Evolutionary conservation across 2,797 vertebrate genomes (phyloP), one percentile per base, ranked within the genome.

Genomic region (Smutsia gigantea): DNA sequence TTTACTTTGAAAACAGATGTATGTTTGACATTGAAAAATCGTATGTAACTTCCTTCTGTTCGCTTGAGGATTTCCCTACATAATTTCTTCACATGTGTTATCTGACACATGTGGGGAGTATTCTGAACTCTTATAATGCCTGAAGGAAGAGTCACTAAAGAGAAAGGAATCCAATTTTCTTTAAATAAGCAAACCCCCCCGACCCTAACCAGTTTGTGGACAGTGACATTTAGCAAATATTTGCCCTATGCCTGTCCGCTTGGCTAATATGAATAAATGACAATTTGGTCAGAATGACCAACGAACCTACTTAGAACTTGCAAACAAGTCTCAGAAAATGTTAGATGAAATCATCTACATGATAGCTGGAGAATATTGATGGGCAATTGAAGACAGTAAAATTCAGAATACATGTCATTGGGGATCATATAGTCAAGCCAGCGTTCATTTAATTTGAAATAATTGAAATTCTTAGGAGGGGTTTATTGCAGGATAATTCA

Each of bases 211-310:
- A 96, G 69, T 93, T 51, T 89, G 34, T 46, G 75, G 72, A 82
- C 79, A 84, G 55, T 97, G 95, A 57, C 7, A 25, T 85, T 95
- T 59, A 94, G 55, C 75, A 94, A 96, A 90, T 74, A 96, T 97
- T 96, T 95, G 90, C 79, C 92, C 8, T 4, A 0, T 93, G 88
- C 81, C 34, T 97, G 37, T 92, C 69, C 74, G 94, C 3, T 6
- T 97, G 94, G 79, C 95, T 96, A 96, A 31, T 18, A 75, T 94
- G 63, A 96, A 96, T 92, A 96, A 97, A 97, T 92, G 61, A 96
- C 95, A 94, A 75, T 55, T 95, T 75, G 88, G 87, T 1, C 17
- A 84, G 63, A 96, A 92, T 96, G 92, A 81, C 81, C 95, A 46
- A 86, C 64, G 46, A 96, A 96, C 11, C 91, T 68, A 85, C 18